Evolutionary conservation across 2,113 vertebrate genomes (phyloP).

Genomic region (Syrrhaptes paradoxus): DNA sequence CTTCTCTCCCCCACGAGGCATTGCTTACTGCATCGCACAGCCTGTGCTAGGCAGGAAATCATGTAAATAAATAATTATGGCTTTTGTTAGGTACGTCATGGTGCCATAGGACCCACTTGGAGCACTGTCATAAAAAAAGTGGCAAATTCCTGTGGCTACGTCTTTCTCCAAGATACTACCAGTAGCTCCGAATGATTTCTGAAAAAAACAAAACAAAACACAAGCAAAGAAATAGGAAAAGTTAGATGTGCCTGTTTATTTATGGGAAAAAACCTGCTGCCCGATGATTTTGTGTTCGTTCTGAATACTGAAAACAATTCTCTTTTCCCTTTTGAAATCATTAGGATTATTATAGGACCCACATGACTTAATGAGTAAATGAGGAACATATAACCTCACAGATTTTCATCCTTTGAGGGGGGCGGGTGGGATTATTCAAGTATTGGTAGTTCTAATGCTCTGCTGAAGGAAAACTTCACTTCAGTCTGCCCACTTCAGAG

Average conservation of each 20-base stretch:
- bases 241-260: neutral
- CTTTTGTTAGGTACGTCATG: slow-evolving; percentile 97
- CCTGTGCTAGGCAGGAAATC: slow-evolving; percentile 91
- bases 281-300: neutral
- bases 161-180: slow-evolving; percentile 92
- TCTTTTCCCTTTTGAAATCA: neutral
- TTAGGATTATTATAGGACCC: neutral
- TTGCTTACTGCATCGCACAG: slow-evolving; percentile 87
- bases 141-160: slow-evolving; percentile 89
- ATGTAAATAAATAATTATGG: slow-evolving; percentile 86
- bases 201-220: slow-evolving; percentile 16
- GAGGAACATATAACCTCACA: neutral
- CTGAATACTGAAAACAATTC: neutral
- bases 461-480: neutral
- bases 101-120: slow-evolving; percentile 95
- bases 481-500: neutral
- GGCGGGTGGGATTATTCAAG: neutral
- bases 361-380: neutral
- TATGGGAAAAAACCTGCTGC: neutral
- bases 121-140: slow-evolving; percentile 95
- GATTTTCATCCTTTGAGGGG: neutral
- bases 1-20: neutral
- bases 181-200: slow-evolving; percentile 85
- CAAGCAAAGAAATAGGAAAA: neutral
- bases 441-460: neutral